A percentile compares a stretch with the other conserved stretches of the same genome.
Evolutionary conservation across 2,888 invertebrate species (phyloP).

Genomic region (Buathra laborator): DNA sequence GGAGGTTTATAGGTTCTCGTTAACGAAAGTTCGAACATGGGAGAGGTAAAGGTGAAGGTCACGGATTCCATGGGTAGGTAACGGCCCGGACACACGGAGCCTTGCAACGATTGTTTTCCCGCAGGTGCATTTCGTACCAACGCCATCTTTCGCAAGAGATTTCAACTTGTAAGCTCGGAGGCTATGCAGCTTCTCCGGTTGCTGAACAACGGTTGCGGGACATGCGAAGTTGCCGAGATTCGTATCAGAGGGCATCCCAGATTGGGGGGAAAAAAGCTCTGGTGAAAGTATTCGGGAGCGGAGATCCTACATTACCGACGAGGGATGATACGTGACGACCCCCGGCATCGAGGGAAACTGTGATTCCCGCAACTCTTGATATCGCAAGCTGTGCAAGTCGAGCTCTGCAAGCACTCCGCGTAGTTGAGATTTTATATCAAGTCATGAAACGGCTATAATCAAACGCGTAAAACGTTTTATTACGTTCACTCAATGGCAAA

Average conservation of each 20-base stretch:
- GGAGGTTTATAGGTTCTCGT: neutral
- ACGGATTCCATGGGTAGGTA: constrained; percentile 42
- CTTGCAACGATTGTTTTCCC: constrained; percentile 26
- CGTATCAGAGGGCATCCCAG: neutral
- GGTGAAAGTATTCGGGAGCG: neutral
- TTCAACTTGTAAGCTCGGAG: constrained; percentile 15
- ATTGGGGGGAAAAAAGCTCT: neutral
- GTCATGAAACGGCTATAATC: neutral
- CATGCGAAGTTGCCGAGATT: neutral
- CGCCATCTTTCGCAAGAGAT: constrained; percentile 29
- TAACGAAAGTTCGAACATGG: constrained; percentile 33
- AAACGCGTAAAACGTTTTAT: neutral
- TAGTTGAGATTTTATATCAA: neutral
- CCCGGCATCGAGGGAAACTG: constrained; percentile 15
- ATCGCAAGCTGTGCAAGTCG: neutral
- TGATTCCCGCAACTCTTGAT: neutral
- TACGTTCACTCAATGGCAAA: neutral
- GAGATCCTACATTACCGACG: constrained; percentile 56
- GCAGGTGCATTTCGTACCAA: neutral
- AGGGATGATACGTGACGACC: constrained; percentile 15
- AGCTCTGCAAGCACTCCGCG: neutral
- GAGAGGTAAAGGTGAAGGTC: constrained; percentile 63
- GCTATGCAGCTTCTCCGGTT: neutral
- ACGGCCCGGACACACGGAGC: constrained; percentile 42
- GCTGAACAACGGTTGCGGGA: neutral